Evolutionary conservation across 2,113 vertebrate genomes (phyloP), one percentile per base, ranked within the genome.

Genomic region (Barnardius zonarius): DNA sequence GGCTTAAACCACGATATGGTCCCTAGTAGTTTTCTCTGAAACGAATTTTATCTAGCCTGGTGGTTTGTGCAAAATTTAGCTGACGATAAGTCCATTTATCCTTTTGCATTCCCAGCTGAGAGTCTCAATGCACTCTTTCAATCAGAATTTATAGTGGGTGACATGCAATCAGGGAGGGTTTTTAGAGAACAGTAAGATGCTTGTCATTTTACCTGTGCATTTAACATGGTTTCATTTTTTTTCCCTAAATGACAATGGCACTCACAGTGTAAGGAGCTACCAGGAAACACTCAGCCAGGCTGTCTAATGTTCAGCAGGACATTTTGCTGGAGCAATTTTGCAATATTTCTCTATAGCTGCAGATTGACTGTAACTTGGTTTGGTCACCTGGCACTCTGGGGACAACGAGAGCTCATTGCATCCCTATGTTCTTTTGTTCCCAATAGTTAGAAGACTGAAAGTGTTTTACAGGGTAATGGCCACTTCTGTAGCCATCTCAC

Each of bases 111-210:
- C 46, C 78, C 84, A 64, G 67, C 75, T 70, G 92, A 81, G 69
- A 75, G 55, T 94, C 87, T 92, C 62, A 84, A 68, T 96, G 64
- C 48, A 12, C 43, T 55, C 66, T 82, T 88, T 93, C 91, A 95
- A 95, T 94, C 96, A 95, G 83, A 88, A 94, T 91, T 92, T 86
- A 76, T 79, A 96, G 90, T 77, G 77, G 86, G 64, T 55, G 87
- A 91, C 64, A 43, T 57, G 93, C 92, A 97, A 95, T 97, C 96
- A 97, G 67, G 66, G 48, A 75, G 17, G 49, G 51, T 54, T 95
- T 95, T 95, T 74, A 95, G 72, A 81, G 92, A 94, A 86, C 59
- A 95, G 68, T 44, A 59, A 88, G 75, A 88, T 67, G 52, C 86
- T 91, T 82, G 41, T 73, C 62, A 0, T 91, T 96, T 96, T 52